A percentile compares a stretch with the other conserved stretches of the same genome.
These are phyloP conservation scores for Eulemur mongoz DNA, from an alignment of 2,797 vertebrate species.

Conservation along the genomic window DNA sequence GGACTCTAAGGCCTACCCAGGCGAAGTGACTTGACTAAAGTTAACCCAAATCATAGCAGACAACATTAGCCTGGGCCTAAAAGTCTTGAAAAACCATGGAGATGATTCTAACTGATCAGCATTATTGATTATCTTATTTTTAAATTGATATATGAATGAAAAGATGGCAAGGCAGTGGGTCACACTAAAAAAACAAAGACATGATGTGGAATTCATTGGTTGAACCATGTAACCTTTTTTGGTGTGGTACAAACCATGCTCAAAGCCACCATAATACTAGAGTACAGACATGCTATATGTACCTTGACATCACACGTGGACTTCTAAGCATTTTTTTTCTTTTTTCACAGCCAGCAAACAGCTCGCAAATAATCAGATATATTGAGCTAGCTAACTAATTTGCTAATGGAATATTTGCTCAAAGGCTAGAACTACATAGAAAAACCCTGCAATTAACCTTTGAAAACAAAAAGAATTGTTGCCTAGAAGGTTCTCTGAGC, in stretches of 20 bases:
- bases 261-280: not conserved
- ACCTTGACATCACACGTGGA: not conserved
- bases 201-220: not conserved
- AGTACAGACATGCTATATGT: not conserved
- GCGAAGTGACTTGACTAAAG: not conserved
- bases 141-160: not conserved
- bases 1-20: not conserved
- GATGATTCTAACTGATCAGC: not conserved
- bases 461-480: constrained; percentile 73
- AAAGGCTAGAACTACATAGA: constrained; percentile 58
- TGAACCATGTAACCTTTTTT: not conserved
- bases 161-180: not conserved
- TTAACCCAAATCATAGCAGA: not conserved
- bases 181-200: not conserved
- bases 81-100: not conserved
- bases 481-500: constrained; percentile 49
- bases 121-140: not conserved
- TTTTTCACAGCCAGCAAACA: constrained; percentile 43
- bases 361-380: constrained; percentile 59
- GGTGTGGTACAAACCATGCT: not conserved
- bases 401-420: constrained; percentile 75
- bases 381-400: constrained; percentile 59
- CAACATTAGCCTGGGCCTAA: not conserved
- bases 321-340: not conserved
- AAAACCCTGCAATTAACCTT: constrained; percentile 75